Base-by-base conservation (phyloP, 1,140 invertebrate genomes). In the Sitophilus oryzae region DNA sequence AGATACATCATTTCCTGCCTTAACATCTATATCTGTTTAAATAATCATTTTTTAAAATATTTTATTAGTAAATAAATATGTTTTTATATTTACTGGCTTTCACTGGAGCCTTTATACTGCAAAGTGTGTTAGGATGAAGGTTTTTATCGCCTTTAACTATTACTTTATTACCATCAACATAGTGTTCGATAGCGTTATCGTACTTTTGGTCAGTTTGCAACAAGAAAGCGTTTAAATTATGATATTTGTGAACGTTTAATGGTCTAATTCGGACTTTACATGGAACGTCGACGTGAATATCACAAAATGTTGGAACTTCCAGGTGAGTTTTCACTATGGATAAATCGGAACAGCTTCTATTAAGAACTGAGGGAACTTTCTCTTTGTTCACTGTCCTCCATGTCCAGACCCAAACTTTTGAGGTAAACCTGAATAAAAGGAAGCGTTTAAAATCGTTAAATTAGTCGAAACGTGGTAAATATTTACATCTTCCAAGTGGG, bases 41-140 rank as follows among this genome's bases (percentile, higher is more conserved):
- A n/a, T n/a, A n/a, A n/a, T n/a, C n/a, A n/a, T n/a, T n/a, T n/a
- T n/a, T n/a, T n/a, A n/a, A n/a, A n/a, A n/a, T n/a, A n/a, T n/a
- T n/a, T n/a, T n/a, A n/a, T n/a, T n/a, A n/a, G n/a, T n/a, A n/a
- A n/a, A n/a, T n/a, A n/a, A n/a, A n/a, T n/a, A n/a, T n/a, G n/a
- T n/a, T n/a, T n/a, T n/a, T n/a, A n/a, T 18, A 46, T 21, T 54
- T 53, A 67, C 65, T 65, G n/a, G 65, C 63, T 62, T 67, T 67
- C 2, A 67, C 45, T 16, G 65, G 63, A 9, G 60, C 59, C 35
- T 59, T 45, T 37, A 67, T 55, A 19, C 46, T 62, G 25, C 55
- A 57, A 5, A 57, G 21, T 9, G 49, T 52, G 20, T 57, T 52
- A 5, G 41, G 40, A 38, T 47, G 30, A 10, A 59, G 16, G 25